Evolutionary conservation across 2,113 vertebrate genomes (phyloP).

Genomic region (Caranx melampygus): DNA sequence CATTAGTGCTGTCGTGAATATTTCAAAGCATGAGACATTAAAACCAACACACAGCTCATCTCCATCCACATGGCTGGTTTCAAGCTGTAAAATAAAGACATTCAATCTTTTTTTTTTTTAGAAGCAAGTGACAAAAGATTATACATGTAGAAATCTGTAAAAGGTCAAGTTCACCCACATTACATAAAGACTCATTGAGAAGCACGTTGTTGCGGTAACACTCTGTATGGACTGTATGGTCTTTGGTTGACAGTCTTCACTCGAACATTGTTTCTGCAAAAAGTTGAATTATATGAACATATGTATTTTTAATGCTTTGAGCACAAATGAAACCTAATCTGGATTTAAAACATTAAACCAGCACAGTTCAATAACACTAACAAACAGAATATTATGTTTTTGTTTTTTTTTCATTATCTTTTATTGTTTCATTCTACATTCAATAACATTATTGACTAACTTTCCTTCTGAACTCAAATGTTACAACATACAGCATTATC

Average conservation of each 20-base stretch:
- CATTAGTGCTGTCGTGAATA: not conserved
- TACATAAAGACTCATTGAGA: not conserved
- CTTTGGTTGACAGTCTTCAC: not conserved
- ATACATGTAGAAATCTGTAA: not conserved
- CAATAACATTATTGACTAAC: not conserved
- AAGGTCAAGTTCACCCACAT: not conserved
- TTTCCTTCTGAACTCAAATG: conserved; percentile 13
- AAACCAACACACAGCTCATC: not conserved
- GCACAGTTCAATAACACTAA: not conserved
- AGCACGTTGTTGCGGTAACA: too few species aligned
- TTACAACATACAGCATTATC: conserved; percentile 21
- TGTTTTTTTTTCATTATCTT: too few species aligned
- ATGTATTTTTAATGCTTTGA: not conserved
- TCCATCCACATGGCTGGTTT: too few species aligned
- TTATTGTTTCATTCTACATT: not conserved
- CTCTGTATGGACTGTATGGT: not conserved
- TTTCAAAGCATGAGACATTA: not conserved
- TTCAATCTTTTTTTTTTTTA: not conserved
- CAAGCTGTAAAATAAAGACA: not conserved
- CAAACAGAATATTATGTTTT: not conserved
- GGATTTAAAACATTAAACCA: not conserved
- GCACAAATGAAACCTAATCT: not conserved
- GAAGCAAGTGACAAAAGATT: not conserved
- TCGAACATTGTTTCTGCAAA: too few species aligned
- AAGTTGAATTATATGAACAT: not conserved